Percentiles rank a stretch among this genome's conserved stretches.
These are phyloP conservation scores for Leptobrachium ailaonicum DNA, from an alignment of 2,113 vertebrate genomes.

Conservation along the genomic window DNA sequence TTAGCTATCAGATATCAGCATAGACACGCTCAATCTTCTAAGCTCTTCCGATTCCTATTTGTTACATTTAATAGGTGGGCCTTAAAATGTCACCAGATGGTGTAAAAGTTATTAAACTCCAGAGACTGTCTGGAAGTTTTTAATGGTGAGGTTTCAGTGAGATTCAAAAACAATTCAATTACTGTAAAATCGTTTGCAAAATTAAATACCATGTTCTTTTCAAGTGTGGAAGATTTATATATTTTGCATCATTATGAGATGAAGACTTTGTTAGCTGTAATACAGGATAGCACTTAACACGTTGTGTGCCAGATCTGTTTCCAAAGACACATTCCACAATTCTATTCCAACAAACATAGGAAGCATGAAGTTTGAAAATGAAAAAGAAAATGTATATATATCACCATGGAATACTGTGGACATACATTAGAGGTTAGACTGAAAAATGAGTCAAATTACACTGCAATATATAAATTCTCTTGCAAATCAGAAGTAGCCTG, in stretches of 20 bases:
- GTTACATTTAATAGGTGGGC: conserved; percentile 43
- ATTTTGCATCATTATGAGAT: conserved; percentile 13
- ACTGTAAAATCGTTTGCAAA: conserved; percentile 33
- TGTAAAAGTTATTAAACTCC: conserved; percentile 25
- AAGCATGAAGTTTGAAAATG: no score
- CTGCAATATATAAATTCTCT: no score
- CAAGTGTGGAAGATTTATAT: conserved; percentile 18
- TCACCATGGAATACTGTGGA: no score
- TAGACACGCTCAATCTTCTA: conserved; percentile 29
- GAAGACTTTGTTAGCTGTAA: neutral
- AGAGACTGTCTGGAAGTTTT: conserved; percentile 38
- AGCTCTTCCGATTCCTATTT: conserved; percentile 37
- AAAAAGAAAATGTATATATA: no score
- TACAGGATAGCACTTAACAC: no score
- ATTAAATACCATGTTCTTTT: conserved; percentile 24
- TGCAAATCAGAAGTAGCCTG: no score
- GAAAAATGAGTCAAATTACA: no score
- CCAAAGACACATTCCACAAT: no score
- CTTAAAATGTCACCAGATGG: conserved; percentile 46
- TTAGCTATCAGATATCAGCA: conserved; percentile 22
- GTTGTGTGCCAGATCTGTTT: no score
- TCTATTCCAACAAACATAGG: no score
- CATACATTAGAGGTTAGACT: no score
- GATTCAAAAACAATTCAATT: conserved; percentile 37
- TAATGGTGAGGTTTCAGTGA: conserved; percentile 23